phyloP scores from a whole-genome alignment of 1,140 invertebrate genomes.

The Hylaeus volcanicus region DNA sequence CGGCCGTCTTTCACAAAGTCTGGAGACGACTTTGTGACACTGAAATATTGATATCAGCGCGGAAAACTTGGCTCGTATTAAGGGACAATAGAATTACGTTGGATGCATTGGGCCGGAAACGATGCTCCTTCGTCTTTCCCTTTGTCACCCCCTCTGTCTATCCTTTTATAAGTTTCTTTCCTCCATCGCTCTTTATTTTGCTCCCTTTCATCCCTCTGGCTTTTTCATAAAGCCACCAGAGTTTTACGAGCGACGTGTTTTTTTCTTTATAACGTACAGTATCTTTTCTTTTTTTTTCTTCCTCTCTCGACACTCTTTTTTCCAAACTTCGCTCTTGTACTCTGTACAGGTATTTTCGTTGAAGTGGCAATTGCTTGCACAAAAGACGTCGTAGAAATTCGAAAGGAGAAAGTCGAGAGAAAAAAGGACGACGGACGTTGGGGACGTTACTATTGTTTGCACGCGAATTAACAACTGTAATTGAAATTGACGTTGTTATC shows the following conservation, averaged over 20 bases:
- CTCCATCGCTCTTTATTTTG: background rate
- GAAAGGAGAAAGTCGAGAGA: background rate
- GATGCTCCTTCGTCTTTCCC: constrained; percentile 5
- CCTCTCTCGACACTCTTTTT: too few relatives aligned
- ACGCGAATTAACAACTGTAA: too few relatives aligned
- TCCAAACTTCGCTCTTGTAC: background rate
- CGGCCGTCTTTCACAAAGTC: constrained; percentile 23
- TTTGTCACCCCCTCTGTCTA: too few relatives aligned
- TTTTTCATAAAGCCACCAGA: background rate
- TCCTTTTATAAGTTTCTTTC: background rate
- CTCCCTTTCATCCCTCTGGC: background rate
- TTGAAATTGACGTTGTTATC: background rate
- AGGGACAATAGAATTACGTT: constrained; percentile 38
- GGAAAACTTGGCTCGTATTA: constrained; percentile 34
- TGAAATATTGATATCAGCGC: constrained; percentile 40
- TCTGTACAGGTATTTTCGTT: background rate
- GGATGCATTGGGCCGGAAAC: constrained; percentile 12
- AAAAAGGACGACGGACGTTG: background rate
- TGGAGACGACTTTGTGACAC: constrained; percentile 7
- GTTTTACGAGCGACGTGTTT: background rate
- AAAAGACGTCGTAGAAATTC: background rate
- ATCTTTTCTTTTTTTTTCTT: background rate
- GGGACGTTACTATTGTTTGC: too few relatives aligned
- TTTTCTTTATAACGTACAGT: background rate
- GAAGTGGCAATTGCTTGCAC: background rate